Percentiles rank a stretch among this genome's conserved stretches.
Conservation (phyloP, 2,888 invertebrate species). For the Andrena bucephala region DNA sequence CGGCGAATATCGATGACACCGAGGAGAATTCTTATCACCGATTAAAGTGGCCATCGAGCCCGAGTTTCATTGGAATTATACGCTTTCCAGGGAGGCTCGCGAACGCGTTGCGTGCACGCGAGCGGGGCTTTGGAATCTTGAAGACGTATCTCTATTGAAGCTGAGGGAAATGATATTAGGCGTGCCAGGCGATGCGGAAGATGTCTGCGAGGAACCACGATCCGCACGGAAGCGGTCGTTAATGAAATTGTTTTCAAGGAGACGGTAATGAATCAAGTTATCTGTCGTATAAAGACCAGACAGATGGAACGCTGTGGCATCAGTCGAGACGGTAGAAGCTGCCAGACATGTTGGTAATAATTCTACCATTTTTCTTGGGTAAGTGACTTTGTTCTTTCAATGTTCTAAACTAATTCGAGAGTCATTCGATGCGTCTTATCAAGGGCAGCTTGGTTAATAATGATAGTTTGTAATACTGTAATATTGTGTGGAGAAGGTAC, state of each 20-base stretch:
- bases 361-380: slow-evolving; percentile 69
- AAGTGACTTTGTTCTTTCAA: slow-evolving; percentile 32
- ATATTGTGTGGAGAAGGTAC: too few species aligned
- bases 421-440: not conserved
- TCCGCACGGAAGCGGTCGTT: slow-evolving; percentile 63
- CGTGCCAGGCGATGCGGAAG: slow-evolving; percentile 49
- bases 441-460: too few species aligned
- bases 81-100: too few species aligned
- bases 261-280: slow-evolving; percentile 62
- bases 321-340: slow-evolving; percentile 50
- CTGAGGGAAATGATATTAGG: slow-evolving; percentile 46
- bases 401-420: not conserved
- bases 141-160: slow-evolving; percentile 12
- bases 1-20: too few species aligned
- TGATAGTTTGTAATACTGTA: too few species aligned
- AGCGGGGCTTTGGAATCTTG: not conserved
- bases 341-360: slow-evolving; percentile 59
- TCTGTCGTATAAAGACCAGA: slow-evolving; percentile 66
- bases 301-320: slow-evolving; percentile 28
- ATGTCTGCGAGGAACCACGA: slow-evolving; percentile 49
- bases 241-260: slow-evolving; percentile 71
- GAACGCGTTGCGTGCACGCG: too few species aligned
- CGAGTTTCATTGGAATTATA: too few species aligned
- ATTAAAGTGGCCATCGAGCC: too few species aligned
- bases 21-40: too few species aligned